These are phyloP conservation scores for Idaea aversata DNA, from an alignment of 2,888 invertebrate genomes.

Conservation along the genomic window DNA sequence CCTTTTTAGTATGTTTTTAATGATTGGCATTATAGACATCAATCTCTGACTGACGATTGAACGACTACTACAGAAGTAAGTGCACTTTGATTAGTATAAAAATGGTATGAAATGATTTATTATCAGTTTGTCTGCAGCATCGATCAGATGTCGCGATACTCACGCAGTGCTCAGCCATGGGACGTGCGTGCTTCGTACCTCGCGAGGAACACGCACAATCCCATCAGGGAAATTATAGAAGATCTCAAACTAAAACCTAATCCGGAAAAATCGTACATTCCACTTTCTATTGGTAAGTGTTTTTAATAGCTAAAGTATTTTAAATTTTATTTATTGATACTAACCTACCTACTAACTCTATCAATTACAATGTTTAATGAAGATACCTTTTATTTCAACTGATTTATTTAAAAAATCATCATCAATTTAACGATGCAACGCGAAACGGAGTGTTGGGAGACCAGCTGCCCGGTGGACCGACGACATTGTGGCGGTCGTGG, in stretches of 20 bases:
- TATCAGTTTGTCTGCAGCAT: slow-evolving; percentile 12
- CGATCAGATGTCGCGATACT: slow-evolving; percentile 50
- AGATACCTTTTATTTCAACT: too few relatives aligned
- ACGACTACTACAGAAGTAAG: slow-evolving; percentile 19
- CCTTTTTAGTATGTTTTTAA: not conserved
- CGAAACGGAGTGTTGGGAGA: too few relatives aligned
- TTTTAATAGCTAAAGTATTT: slow-evolving; percentile 4
- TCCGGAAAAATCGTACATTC: slow-evolving; percentile 94
- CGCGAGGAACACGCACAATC: slow-evolving; percentile 92
- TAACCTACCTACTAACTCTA: too few relatives aligned
- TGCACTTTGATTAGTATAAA: slow-evolving; percentile 4
- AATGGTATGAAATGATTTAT: slow-evolving; percentile 10
- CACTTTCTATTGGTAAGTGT: slow-evolving; percentile 92
- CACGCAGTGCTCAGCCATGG: slow-evolving; percentile 77
- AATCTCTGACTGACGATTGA: not conserved
- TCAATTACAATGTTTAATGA: too few relatives aligned
- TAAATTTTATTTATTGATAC: slow-evolving; percentile 4
- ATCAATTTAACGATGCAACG: too few relatives aligned
- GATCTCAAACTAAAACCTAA: slow-evolving; percentile 93
- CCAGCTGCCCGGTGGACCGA: too few relatives aligned
- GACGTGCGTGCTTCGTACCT: slow-evolving; percentile 87
- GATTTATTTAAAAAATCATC: too few relatives aligned
- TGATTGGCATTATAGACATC: too few relatives aligned
- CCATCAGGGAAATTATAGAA: slow-evolving; percentile 95
- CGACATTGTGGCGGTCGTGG: too few relatives aligned